These are phyloP conservation scores for Eulithis prunata DNA, from an alignment of 2,888 invertebrate genomes.

Conservation along the genomic window DNA sequence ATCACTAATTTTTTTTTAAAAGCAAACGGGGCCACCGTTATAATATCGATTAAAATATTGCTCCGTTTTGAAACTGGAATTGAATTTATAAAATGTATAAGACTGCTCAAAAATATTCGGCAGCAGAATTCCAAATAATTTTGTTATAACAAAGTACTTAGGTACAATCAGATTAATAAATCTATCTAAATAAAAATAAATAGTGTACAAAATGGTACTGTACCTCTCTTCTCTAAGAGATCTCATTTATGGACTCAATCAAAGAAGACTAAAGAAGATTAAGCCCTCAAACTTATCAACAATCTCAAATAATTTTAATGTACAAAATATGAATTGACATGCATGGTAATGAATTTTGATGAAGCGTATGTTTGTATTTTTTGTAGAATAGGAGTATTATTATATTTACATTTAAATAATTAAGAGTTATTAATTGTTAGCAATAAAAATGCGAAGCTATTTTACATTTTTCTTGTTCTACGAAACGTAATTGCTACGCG, in stretches of 20 bases:
- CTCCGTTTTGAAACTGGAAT: too few species aligned
- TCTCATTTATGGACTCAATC: conserved; percentile 19
- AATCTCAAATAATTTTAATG: conserved; percentile 11
- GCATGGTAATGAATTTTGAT: conserved; percentile 2
- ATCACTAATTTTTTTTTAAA: not conserved
- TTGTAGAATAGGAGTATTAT: conserved; percentile 6
- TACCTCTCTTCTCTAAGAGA: conserved; percentile 8
- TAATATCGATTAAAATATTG: not conserved
- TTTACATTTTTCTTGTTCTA: not conserved
- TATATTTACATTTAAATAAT: not conserved
- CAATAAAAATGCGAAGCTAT: not conserved
- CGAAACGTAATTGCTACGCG: conserved; percentile 1
- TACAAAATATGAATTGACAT: conserved; percentile 11
- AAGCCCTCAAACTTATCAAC: conserved; percentile 5
- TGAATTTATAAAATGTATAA: not conserved
- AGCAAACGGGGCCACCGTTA: not conserved
- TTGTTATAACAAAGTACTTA: too few species aligned
- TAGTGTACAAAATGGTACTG: not conserved
- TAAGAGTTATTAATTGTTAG: not conserved
- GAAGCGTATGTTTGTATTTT: conserved; percentile 2
- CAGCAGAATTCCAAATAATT: not conserved
- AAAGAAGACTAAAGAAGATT: conserved; percentile 8
- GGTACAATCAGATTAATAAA: too few species aligned
- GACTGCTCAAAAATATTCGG: not conserved
- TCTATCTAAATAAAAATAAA: not conserved